Evolutionary conservation across 2,113 vertebrate species (phyloP), one percentile per base, ranked within the genome.

Genomic region (Eolophus roseicapilla): DNA sequence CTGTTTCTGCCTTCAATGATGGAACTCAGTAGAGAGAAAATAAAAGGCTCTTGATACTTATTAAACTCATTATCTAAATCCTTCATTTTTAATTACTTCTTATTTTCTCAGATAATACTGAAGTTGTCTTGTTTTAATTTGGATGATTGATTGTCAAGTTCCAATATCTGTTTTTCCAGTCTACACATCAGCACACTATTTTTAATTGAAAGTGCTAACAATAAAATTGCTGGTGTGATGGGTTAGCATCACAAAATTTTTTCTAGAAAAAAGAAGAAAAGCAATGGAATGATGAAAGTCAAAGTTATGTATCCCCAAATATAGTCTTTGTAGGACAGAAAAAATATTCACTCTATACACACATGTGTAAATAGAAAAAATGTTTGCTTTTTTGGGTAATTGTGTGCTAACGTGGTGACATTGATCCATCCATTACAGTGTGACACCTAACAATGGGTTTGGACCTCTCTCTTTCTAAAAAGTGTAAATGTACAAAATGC

Each of bases 81-180:
- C 63, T 80, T 97, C 7, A 59, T 79, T 95, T 95, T 87, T 93
- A 90, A 95, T 94, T 92, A 57, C 57, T 91, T 81, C 15, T 87
- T 69, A 65, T 94, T 89, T 71, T 96, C 77, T 31, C 96, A 98
- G 98, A 94, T 97, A 90, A 74, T 96, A 77, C 57, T 98, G 75
- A 96, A 97, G 46, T 90, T 98, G 81, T 96, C 98, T 3, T 80
- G 17, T 80, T 96, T 90, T 91, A 82, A 90, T 94, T 90, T 85
- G n/a, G 60, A 27, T 74, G 57, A 76, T 65, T 87, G 57, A 76
- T 82, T 75, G 49, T 71, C 47, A 82, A 23, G 62, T 63, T 62
- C 37, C 47, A 91, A n/a, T 53, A 79, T 64, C 43, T 78, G 11
- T 71, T 92, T 69, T 90, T 47, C 62, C 52, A 69, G 68, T 53